Evolutionary conservation across 2,888 invertebrate species (phyloP).

Genomic region (Lasioglossum vierecki): DNA sequence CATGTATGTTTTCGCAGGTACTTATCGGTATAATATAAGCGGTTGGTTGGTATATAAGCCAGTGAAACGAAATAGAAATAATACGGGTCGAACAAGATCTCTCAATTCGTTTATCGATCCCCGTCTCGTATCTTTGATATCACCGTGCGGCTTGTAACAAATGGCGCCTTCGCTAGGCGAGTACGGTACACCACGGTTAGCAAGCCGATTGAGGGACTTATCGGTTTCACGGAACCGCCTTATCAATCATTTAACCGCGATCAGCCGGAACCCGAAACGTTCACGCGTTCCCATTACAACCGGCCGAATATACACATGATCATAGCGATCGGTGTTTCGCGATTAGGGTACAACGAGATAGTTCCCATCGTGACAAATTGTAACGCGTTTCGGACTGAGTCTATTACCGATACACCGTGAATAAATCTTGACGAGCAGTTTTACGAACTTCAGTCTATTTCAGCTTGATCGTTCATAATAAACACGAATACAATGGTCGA

Average conservation of each 20-base stretch:
- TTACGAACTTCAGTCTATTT: constrained; percentile 22
- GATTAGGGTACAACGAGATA: constrained; percentile 26
- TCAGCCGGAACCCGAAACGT: constrained; percentile 45
- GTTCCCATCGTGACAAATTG: constrained; percentile 53
- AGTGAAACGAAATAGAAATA: constrained; percentile 46
- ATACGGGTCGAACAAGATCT: constrained; percentile 50
- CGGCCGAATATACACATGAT: constrained; percentile 24
- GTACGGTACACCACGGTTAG: background rate
- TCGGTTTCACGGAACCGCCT: constrained; percentile 42
- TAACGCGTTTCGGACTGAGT: constrained; percentile 20
- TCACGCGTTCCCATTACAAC: constrained; percentile 48
- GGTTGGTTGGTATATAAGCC: background rate
- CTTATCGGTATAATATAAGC: constrained; percentile 34
- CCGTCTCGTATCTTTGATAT: constrained; percentile 44
- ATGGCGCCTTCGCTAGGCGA: constrained; percentile 2
- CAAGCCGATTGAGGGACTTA: constrained; percentile 35
- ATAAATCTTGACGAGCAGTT: constrained; percentile 39
- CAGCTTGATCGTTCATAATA: background rate
- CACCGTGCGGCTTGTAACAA: constrained; percentile 20
- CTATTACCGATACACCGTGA: background rate
- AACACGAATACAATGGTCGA: background rate
- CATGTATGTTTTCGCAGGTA: constrained; percentile 52
- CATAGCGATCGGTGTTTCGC: constrained; percentile 38
- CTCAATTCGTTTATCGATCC: constrained; percentile 58
- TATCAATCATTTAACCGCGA: constrained; percentile 51